These are phyloP conservation scores for Festucalex cinctus DNA, from an alignment of 2,113 vertebrate genomes.

Conservation along the genomic window DNA sequence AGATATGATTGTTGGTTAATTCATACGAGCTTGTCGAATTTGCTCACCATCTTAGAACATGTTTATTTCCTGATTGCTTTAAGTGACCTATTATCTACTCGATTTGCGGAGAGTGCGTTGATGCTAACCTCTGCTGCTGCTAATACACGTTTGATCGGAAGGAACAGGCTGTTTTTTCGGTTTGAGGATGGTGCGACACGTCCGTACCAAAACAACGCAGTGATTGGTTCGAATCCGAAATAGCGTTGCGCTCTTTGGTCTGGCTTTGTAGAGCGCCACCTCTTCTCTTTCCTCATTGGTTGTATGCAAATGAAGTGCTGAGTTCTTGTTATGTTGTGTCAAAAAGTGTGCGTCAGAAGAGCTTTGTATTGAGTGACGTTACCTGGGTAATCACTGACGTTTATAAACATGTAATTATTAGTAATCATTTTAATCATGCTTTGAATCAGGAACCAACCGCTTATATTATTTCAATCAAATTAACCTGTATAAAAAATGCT, in stretches of 20 bases:
- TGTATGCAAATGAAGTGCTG: slow-evolving; percentile 31
- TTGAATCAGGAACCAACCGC: not conserved
- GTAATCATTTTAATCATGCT: not conserved
- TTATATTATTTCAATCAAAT: not conserved
- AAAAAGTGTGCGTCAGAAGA: slow-evolving; percentile 4
- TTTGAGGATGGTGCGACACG: slow-evolving; percentile 20
- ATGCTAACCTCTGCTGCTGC: not conserved
- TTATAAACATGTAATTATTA: not conserved
- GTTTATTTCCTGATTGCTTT: slow-evolving; percentile 27
- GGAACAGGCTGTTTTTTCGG: slow-evolving; percentile 41
- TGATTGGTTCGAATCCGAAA: slow-evolving; percentile 44
- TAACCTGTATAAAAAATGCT: not conserved
- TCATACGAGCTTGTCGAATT: not conserved
- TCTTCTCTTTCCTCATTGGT: slow-evolving; percentile 40
- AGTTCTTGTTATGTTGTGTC: slow-evolving; percentile 38
- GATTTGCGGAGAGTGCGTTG: too few species aligned
- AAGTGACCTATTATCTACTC: not conserved
- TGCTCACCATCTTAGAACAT: slow-evolving; percentile 26
- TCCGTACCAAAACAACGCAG: slow-evolving; percentile 60
- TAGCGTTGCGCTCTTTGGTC: slow-evolving; percentile 28
- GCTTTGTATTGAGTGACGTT: not conserved
- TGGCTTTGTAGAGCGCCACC: not conserved
- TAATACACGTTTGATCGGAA: not conserved
- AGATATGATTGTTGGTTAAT: not conserved
- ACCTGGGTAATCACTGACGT: not conserved